phyloP scores from a whole-genome alignment of 2,113 vertebrate species.

The Verasper variegatus region DNA sequence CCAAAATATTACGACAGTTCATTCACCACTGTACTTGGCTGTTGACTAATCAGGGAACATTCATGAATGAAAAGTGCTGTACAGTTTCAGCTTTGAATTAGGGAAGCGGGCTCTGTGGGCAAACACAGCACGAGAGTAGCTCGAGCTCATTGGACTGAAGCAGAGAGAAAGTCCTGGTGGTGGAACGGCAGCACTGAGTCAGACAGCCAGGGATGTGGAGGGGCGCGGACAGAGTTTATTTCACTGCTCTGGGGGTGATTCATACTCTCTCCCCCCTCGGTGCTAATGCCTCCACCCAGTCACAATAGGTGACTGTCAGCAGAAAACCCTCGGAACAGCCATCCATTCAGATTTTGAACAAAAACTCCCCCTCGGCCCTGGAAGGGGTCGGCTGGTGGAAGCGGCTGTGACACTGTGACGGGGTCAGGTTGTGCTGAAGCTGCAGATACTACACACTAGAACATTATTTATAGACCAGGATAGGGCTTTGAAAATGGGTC shows the following conservation, averaged over 20 bases:
- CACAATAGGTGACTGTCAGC: slow-evolving; percentile 54
- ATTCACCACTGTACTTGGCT: slow-evolving; percentile 56
- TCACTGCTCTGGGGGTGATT: slow-evolving; percentile 40
- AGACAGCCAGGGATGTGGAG: neutral
- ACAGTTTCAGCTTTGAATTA: slow-evolving; percentile 48
- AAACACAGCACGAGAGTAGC: slow-evolving; percentile 36
- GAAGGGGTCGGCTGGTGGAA: slow-evolving; percentile 20
- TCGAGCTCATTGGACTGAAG: slow-evolving; percentile 25
- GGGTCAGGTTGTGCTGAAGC: slow-evolving; percentile 44
- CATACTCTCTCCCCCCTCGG: slow-evolving; percentile 38
- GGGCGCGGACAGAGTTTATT: slow-evolving; percentile 19
- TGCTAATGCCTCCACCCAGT: slow-evolving; percentile 38
- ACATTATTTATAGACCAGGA: slow-evolving; percentile 3
- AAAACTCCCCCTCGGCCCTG: slow-evolving; percentile 30
- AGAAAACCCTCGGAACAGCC: slow-evolving; percentile 39
- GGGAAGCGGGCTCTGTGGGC: slow-evolving; percentile 25
- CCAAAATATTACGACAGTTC: slow-evolving; percentile 54
- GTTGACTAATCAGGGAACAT: slow-evolving; percentile 58
- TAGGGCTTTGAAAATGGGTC: no score
- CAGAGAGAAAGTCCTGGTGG: slow-evolving; percentile 2
- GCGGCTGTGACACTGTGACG: slow-evolving; percentile 30
- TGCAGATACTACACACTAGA: slow-evolving; percentile 17
- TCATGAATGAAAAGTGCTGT: slow-evolving; percentile 40
- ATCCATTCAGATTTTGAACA: slow-evolving; percentile 56
- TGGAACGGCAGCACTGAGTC: neutral